Conservation (phyloP, 2,888 invertebrate species). For the Mesorhabditis spiculigera region DNA sequence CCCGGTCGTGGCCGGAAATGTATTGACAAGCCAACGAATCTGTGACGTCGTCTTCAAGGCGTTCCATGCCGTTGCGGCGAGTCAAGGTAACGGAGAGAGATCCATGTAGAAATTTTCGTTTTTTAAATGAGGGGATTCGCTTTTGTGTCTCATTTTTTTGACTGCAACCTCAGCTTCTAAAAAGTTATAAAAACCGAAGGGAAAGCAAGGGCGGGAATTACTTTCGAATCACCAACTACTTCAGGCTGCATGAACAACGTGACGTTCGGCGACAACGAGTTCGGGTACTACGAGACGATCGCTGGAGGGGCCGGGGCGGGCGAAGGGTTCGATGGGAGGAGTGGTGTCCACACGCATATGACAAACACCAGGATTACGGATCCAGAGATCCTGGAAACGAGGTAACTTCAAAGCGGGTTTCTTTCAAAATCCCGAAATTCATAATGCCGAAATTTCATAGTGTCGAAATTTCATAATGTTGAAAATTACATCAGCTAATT, state of each 20-base stretch:
- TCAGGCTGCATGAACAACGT: slow-evolving; percentile 95
- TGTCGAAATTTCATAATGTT: too few relatives aligned
- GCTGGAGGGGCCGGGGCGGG: slow-evolving; percentile 75
- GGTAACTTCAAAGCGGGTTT: too few relatives aligned
- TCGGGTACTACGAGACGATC: slow-evolving; percentile 97
- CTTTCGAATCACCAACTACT: neutral
- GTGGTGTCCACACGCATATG: slow-evolving; percentile 97
- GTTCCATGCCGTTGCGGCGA: slow-evolving; percentile 74
- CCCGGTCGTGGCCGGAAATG: slow-evolving; percentile 97
- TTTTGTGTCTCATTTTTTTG: neutral
- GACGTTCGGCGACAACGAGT: slow-evolving; percentile 84
- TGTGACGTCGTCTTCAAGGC: slow-evolving; percentile 94
- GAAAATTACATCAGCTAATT: too few relatives aligned
- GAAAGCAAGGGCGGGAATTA: neutral
- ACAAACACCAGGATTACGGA: slow-evolving; percentile 98
- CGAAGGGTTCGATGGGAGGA: slow-evolving; percentile 76
- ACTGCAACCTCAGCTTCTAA: neutral
- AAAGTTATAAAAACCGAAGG: neutral
- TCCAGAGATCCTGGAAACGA: too few relatives aligned
- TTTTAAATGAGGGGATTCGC: neutral
- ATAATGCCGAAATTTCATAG: too few relatives aligned
- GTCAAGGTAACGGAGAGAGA: slow-evolving; percentile 66
- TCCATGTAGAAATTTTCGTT: neutral
- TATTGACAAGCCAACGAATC: slow-evolving; percentile 90
- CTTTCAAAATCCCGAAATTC: too few relatives aligned